Percentiles rank a stretch among this genome's conserved stretches.
phyloP scores from a whole-genome alignment of 2,797 vertebrate species.

The Pseudomugil tenellus region DNA sequence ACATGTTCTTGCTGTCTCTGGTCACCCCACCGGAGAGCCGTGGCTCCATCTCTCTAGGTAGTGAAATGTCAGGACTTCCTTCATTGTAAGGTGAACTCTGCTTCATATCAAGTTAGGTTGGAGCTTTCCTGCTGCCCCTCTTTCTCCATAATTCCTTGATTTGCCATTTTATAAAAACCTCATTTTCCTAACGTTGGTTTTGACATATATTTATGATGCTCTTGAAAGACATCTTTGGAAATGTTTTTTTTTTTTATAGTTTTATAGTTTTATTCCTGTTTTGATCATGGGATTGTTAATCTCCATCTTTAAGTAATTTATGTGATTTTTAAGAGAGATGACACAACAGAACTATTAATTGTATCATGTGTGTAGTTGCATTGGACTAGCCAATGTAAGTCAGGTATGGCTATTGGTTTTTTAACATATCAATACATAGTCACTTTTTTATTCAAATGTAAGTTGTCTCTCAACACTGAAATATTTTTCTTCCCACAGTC shows the following conservation, averaged over 20 bases:
- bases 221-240: background rate
- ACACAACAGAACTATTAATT: too few species aligned
- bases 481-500: background rate
- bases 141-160: background rate
- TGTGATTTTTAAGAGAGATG: too few species aligned
- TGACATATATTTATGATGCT: background rate
- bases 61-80: slow-evolving; percentile 71
- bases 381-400: background rate
- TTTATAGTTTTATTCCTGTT: background rate
- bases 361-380: too few species aligned
- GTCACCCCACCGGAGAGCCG: slow-evolving; percentile 67
- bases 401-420: background rate
- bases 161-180: background rate
- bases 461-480: slow-evolving; percentile 3
- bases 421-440: background rate
- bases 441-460: background rate
- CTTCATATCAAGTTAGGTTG: slow-evolving; percentile 42
- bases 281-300: background rate
- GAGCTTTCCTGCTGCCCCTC: slow-evolving; percentile 14
- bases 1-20: slow-evolving; percentile 76
- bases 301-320: too few species aligned
- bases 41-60: slow-evolving; percentile 55
- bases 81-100: slow-evolving; percentile 57
- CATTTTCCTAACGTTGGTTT: slow-evolving; percentile 1
- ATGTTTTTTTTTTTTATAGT: background rate